A percentile compares a stretch with the other conserved stretches of the same genome.
phyloP scores from a whole-genome alignment of 2,888 invertebrate genomes.

The Nomada lathburiana region DNA sequence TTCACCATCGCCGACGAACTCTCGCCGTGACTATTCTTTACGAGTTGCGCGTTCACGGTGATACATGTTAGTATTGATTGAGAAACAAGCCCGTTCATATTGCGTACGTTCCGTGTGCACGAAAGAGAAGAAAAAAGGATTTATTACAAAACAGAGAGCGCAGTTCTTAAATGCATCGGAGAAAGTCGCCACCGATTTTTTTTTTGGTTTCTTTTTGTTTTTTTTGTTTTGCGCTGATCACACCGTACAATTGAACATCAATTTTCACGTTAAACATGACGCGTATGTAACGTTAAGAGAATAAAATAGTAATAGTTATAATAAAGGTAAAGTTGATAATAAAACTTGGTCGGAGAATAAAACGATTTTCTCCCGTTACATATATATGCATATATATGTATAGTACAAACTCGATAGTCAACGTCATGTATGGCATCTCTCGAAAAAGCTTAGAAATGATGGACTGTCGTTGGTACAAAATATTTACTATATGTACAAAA shows the following conservation, averaged over 20 bases:
- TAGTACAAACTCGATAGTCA: conserved; percentile 49
- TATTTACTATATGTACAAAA: conserved; percentile 73
- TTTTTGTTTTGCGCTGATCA: too few relatives aligned
- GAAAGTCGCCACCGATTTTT: background rate
- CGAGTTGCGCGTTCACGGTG: background rate
- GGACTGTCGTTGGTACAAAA: conserved; percentile 65
- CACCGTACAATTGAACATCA: too few relatives aligned
- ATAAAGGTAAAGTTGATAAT: background rate
- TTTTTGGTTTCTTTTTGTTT: background rate
- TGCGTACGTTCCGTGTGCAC: background rate
- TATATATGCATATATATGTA: conserved; percentile 14
- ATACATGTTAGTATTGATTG: background rate
- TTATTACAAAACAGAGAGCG: conserved; percentile 30
- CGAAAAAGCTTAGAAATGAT: conserved; percentile 50
- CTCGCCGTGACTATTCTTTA: background rate
- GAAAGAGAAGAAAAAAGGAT: conserved; percentile 19
- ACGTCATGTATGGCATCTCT: conserved; percentile 56
- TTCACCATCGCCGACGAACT: background rate
- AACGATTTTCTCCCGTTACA: conserved; percentile 9
- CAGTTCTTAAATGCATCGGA: background rate
- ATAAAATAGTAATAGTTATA: background rate
- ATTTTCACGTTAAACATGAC: background rate
- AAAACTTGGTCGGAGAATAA: conserved; percentile 6
- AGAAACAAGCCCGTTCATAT: conserved; percentile 15
- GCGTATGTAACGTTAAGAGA: background rate